Conservation (phyloP, 2,113 vertebrate species). For the Caranx melampygus region DNA sequence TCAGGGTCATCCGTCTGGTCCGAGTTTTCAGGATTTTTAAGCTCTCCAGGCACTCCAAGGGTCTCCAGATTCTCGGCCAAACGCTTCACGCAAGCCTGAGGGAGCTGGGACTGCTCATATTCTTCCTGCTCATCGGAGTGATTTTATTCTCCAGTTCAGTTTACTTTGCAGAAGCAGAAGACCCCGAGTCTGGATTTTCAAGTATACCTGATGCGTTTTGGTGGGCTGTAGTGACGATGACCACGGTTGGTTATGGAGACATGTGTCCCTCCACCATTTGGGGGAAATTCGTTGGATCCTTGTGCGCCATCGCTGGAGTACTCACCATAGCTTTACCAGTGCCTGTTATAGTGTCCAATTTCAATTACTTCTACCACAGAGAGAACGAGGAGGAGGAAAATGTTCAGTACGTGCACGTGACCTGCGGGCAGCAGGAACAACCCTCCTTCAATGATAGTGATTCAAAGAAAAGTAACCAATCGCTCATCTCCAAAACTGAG, state of each 20-base stretch:
- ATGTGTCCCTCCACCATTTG: constrained; percentile 95
- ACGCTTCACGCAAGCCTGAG: constrained; percentile 93
- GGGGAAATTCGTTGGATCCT: constrained; percentile 94
- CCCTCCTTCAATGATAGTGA: constrained; percentile 83
- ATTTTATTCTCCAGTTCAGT: constrained; percentile 96
- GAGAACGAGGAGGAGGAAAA: constrained; percentile 92
- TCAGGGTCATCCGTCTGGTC: constrained; percentile 93
- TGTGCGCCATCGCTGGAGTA: constrained; percentile 95
- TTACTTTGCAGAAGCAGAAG: constrained; percentile 95
- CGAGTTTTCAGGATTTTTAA: constrained; percentile 97
- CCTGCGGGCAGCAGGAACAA: constrained; percentile 88
- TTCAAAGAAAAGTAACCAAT: constrained; percentile 84
- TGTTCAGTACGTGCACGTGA: constrained; percentile 90
- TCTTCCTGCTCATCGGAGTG: constrained; percentile 94
- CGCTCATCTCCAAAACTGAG: constrained; percentile 86
- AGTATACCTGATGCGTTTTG: constrained; percentile 97
- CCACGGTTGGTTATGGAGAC: constrained; percentile 96
- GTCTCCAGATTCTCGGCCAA: constrained; percentile 94
- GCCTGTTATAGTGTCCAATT: constrained; percentile 86
- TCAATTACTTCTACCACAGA: constrained; percentile 91
- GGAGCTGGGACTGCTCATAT: constrained; percentile 93
- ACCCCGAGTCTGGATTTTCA: constrained; percentile 87
- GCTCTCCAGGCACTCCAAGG: constrained; percentile 95
- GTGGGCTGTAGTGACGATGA: constrained; percentile 99
- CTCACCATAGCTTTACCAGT: constrained; percentile 94